A percentile compares a stretch with the other conserved stretches of the same genome.
phyloP scores from a whole-genome alignment of 2,797 vertebrate species.

The Onychomys torridus region DNA sequence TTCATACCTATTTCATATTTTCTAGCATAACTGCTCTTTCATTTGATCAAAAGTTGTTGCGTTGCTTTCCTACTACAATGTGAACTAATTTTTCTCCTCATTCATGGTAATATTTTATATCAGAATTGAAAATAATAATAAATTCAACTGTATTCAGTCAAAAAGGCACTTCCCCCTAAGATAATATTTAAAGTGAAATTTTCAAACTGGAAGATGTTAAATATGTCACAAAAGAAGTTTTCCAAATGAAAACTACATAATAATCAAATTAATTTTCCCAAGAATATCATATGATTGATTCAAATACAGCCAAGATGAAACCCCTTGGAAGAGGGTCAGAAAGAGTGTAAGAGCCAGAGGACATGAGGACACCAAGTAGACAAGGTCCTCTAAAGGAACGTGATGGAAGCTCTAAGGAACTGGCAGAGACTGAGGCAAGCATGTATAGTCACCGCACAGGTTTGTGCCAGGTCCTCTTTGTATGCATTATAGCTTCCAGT shows the following conservation, averaged over 20 bases:
- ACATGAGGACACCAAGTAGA: not conserved
- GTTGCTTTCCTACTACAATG: not conserved
- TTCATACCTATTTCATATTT: not conserved
- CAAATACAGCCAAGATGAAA: not conserved
- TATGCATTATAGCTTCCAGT: not conserved
- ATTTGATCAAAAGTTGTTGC: not conserved
- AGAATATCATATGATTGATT: not conserved
- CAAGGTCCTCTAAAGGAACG: not conserved
- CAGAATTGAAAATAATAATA: not conserved
- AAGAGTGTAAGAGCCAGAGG: no score
- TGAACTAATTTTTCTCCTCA: no score
- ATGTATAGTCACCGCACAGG: no score
- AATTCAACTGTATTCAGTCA: not conserved
- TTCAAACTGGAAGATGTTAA: not conserved
- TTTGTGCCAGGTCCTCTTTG: not conserved
- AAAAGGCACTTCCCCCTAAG: not conserved
- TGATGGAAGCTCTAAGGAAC: not conserved
- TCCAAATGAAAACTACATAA: not conserved
- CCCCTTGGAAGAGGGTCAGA: fast-evolving
- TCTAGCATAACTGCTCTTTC: not conserved
- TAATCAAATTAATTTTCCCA: not conserved
- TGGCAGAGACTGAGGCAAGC: no score
- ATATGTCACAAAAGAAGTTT: not conserved
- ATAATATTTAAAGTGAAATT: no score
- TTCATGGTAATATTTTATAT: not conserved